phyloP scores from a whole-genome alignment of 2,797 vertebrate genomes.

The Vespertilio murinus region DNA sequence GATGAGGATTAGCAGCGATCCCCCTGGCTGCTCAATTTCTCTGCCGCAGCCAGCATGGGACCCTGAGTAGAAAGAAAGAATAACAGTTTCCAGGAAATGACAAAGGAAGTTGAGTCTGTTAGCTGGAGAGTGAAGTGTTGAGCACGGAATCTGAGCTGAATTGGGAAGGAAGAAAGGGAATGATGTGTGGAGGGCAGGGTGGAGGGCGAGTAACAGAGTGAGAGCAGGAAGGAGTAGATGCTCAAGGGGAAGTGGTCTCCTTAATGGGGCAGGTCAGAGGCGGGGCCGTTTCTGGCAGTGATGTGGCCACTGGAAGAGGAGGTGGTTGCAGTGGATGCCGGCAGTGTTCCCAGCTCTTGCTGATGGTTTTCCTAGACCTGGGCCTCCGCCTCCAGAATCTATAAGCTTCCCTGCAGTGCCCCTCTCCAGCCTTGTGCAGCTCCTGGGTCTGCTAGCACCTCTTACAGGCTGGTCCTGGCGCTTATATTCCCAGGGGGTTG shows the following conservation, averaged over 20 bases:
- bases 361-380: neutral
- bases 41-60: neutral
- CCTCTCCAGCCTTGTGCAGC: neutral
- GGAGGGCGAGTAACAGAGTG: neutral
- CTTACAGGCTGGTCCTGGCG: neutral
- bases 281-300: neutral
- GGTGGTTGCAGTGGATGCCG: neutral
- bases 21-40: rapidly evolving
- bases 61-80: neutral
- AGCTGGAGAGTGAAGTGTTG: neutral
- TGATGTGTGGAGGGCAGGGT: rapidly evolving
- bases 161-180: neutral
- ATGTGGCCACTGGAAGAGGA: neutral
- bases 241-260: neutral
- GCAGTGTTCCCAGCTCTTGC: rapidly evolving
- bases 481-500: neutral
- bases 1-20: neutral
- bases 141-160: neutral
- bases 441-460: neutral
- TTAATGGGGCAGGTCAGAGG: neutral
- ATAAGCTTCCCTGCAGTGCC: rapidly evolving
- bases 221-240: rapidly evolving
- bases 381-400: neutral
- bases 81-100: neutral
- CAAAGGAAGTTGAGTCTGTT: neutral